Evolutionary conservation across 2,888 invertebrate genomes (phyloP).

Genomic region (Achlya flavicornis): DNA sequence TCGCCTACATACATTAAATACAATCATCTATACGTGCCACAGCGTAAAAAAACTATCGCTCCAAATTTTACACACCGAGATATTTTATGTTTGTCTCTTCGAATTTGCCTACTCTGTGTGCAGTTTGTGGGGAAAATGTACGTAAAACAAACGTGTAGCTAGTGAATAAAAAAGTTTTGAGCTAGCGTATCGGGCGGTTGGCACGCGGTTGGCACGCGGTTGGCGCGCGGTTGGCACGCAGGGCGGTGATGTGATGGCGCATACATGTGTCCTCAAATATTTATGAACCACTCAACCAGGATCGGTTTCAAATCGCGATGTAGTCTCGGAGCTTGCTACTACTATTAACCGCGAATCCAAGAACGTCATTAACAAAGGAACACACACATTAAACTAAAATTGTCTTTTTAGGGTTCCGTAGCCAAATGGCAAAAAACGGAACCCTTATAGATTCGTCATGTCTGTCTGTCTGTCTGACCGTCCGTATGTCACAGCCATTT

Average conservation of each 20-base stretch:
- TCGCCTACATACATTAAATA: constrained; percentile 20
- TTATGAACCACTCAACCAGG: constrained; percentile 58
- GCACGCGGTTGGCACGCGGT: constrained; percentile 16
- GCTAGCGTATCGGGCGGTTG: constrained; percentile 25
- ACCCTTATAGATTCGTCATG: too few relatives aligned
- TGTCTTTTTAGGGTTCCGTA: too few relatives aligned
- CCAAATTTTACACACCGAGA: not conserved
- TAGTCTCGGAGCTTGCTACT: constrained; percentile 7
- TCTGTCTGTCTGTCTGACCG: too few relatives aligned
- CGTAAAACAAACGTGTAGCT: constrained; percentile 16
- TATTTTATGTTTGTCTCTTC: constrained; percentile 5
- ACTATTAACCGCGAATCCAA: not conserved
- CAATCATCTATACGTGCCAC: constrained; percentile 13
- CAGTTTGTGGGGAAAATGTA: not conserved
- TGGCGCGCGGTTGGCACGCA: constrained; percentile 19
- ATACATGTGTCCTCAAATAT: constrained; percentile 59
- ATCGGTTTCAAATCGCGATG: constrained; percentile 31
- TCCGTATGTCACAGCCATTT: too few relatives aligned
- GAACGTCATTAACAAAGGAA: not conserved
- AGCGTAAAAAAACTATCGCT: constrained; percentile 20
- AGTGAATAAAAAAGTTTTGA: constrained; percentile 37
- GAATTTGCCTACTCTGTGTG: not conserved
- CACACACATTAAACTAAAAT: too few relatives aligned
- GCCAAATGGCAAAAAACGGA: too few relatives aligned
- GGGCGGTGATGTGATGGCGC: constrained; percentile 21